Conservation (phyloP, 2,113 vertebrate genomes). For the Hucho hucho region DNA sequence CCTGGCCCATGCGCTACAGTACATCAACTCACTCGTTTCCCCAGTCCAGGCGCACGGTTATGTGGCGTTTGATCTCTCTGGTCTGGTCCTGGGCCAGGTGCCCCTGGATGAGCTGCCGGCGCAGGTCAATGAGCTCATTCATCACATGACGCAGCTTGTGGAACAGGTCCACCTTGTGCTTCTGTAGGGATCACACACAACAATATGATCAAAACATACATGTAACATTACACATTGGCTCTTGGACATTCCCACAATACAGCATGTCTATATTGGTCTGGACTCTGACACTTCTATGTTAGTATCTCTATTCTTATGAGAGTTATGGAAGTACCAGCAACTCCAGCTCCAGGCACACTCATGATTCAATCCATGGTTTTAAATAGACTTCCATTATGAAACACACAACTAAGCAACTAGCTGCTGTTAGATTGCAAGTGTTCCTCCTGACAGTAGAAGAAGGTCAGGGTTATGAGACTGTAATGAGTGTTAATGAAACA, state of each 20-base stretch:
- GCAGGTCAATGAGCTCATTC: slow-evolving; percentile 95
- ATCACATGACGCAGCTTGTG: slow-evolving; percentile 97
- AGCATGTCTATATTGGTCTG: not conserved
- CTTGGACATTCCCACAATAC: not conserved
- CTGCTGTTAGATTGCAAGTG: too few species aligned
- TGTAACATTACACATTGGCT: too few species aligned
- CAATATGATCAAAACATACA: not conserved
- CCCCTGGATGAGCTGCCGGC: slow-evolving; percentile 91
- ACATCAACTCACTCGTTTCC: slow-evolving; percentile 92
- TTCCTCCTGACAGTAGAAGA: too few species aligned
- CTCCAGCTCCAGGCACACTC: too few species aligned
- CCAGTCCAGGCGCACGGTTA: slow-evolving; percentile 95
- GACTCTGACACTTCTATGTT: too few species aligned
- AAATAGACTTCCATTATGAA: too few species aligned
- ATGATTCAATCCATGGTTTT: too few species aligned
- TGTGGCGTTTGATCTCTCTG: slow-evolving; percentile 93
- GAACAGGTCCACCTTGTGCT: slow-evolving; percentile 95
- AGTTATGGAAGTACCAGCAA: too few species aligned
- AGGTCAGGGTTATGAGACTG: too few species aligned
- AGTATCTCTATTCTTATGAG: too few species aligned
- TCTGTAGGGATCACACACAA: slow-evolving; percentile 66
- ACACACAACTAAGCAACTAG: too few species aligned
- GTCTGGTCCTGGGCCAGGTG: slow-evolving; percentile 96
- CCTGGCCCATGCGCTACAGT: not conserved
- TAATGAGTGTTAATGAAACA: too few species aligned